Conservation (phyloP, 2,797 vertebrate genomes). For the Spea hammondii region DNA sequence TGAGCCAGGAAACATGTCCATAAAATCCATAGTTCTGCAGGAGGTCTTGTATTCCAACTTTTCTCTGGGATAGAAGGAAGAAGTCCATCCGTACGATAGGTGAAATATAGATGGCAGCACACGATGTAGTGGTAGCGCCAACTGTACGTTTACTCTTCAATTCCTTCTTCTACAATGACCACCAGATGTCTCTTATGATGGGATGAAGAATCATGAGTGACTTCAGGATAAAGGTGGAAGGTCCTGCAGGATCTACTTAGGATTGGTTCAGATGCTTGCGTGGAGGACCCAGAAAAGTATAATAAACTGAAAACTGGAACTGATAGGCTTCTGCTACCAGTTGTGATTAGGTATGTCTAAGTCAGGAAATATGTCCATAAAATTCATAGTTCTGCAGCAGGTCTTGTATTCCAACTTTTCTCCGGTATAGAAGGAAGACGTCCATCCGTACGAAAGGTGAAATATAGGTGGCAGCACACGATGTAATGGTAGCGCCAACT, state of each 20-base stretch:
- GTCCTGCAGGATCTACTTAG: no score
- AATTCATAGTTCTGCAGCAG: not conserved
- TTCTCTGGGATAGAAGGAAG: no score
- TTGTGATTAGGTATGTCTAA: not conserved
- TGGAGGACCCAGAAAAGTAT: no score
- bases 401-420: constrained; percentile 36
- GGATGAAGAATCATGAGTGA: not conserved
- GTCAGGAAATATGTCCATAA: constrained; percentile 4
- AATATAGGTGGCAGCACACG: constrained; percentile 24
- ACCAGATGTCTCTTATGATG: no score
- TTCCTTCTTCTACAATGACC: constrained; percentile 10
- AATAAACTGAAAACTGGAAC: no score
- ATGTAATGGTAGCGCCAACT: constrained; percentile 18
- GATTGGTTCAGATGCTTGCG: no score
- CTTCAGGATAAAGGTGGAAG: constrained; percentile 14
- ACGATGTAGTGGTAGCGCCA: no score
- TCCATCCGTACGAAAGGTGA: constrained; percentile 37
- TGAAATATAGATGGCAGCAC: constrained; percentile 1
- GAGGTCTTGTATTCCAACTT: no score
- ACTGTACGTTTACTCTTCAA: not conserved
- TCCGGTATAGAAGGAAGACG: constrained; percentile 33
- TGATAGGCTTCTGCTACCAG: no score
- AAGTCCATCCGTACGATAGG: not conserved
- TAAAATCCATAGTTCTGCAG: no score
- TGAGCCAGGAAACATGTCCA: constrained; percentile 5